Evolutionary conservation across 1,140 invertebrate genomes (phyloP).

Genomic region (Aethina tumida): DNA sequence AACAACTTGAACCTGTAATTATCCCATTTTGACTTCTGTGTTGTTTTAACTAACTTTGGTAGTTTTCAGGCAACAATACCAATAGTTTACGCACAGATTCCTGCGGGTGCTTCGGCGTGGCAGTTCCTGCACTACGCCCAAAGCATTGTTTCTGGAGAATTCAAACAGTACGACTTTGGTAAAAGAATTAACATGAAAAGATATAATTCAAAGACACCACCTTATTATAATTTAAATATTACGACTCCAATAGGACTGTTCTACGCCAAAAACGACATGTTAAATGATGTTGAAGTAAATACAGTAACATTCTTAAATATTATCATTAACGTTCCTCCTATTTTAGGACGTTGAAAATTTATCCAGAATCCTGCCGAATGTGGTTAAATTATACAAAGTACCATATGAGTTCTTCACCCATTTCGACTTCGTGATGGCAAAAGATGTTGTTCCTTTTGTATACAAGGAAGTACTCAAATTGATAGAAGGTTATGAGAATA

Average conservation of each 20-base stretch:
- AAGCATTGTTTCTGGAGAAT: slow-evolving; percentile 34
- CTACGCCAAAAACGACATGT: slow-evolving; percentile 38
- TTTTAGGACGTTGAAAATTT: slow-evolving; percentile 14
- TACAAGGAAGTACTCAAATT: slow-evolving; percentile 15
- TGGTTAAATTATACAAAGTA: slow-evolving; percentile 25
- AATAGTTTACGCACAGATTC: neutral
- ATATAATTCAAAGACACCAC: slow-evolving; percentile 38
- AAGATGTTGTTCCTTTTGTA: slow-evolving; percentile 17
- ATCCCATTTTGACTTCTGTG: neutral
- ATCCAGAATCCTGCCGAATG: slow-evolving; percentile 14
- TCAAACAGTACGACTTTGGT: slow-evolving; percentile 53
- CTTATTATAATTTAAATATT: slow-evolving; percentile 45
- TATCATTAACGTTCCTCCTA: neutral
- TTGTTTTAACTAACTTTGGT: neutral
- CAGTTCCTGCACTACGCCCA: slow-evolving; percentile 10
- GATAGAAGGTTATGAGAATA: too few relatives aligned
- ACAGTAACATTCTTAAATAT: neutral
- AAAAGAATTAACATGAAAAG: slow-evolving; percentile 35
- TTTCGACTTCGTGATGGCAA: slow-evolving; percentile 33
- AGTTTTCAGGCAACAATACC: slow-evolving; percentile 7
- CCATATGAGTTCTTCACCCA: slow-evolving; percentile 26
- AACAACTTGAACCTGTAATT: slow-evolving; percentile 13
- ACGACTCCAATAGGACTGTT: slow-evolving; percentile 42
- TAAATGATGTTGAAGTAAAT: slow-evolving; percentile 20
- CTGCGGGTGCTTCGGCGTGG: slow-evolving; percentile 8